Percentiles rank a stretch among this genome's conserved stretches.
phyloP scores from a whole-genome alignment of 1,140 invertebrate genomes.

The Lutraria rhynchaena region DNA sequence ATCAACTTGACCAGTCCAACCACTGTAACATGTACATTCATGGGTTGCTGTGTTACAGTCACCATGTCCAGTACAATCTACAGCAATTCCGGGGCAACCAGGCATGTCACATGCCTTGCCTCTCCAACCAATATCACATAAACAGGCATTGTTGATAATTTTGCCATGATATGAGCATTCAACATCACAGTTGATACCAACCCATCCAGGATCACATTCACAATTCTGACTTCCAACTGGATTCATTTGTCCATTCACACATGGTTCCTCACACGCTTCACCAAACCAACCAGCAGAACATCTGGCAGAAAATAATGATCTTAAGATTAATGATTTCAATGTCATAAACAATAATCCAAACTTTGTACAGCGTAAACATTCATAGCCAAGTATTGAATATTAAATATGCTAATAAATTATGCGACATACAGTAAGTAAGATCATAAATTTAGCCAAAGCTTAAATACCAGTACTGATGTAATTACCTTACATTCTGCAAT shows the following conservation, averaged over 20 bases:
- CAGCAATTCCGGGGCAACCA: constrained; percentile 69
- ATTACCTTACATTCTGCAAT: too few species aligned
- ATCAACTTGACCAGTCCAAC: constrained; percentile 69
- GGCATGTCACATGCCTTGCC: constrained; percentile 70
- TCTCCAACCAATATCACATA: constrained; percentile 72
- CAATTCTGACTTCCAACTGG: constrained; percentile 70
- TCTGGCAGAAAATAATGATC: constrained; percentile 16
- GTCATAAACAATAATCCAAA: too few species aligned
- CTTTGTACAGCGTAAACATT: too few species aligned
- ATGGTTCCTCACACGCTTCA: constrained; percentile 66
- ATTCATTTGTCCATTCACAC: constrained; percentile 67
- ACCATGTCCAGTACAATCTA: constrained; percentile 72
- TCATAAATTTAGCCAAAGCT: too few species aligned
- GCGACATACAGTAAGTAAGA: too few species aligned
- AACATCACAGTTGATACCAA: constrained; percentile 71
- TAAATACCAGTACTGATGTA: too few species aligned
- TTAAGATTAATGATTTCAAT: not conserved
- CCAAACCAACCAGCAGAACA: constrained; percentile 66
- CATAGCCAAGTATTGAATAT: too few species aligned
- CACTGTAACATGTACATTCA: constrained; percentile 68
- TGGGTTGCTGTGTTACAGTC: constrained; percentile 70
- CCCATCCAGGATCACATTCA: constrained; percentile 72
- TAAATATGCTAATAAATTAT: too few species aligned
- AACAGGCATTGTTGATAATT: constrained; percentile 61
- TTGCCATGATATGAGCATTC: constrained; percentile 72